These are phyloP conservation scores for Phortica magna DNA, from an alignment of 2,888 invertebrate genomes.

Conservation along the genomic window DNA sequence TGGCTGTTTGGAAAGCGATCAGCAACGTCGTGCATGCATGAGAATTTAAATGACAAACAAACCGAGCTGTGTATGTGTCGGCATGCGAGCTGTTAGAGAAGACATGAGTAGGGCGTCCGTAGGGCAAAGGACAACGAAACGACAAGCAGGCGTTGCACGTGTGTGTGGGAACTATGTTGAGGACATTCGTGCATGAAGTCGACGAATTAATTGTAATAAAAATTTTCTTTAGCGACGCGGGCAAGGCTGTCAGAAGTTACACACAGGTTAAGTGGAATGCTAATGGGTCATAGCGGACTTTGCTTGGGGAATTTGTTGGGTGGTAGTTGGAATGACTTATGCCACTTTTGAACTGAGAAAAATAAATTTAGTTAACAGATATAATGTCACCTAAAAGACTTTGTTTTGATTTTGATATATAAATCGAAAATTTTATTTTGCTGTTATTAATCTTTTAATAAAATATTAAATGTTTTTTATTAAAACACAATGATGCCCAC, in stretches of 20 bases:
- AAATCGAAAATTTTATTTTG: too few relatives aligned
- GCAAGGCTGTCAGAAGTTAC: slow-evolving; percentile 48
- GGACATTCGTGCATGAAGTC: slow-evolving; percentile 65
- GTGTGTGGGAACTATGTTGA: slow-evolving; percentile 63
- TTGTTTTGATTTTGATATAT: too few relatives aligned
- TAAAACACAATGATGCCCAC: not conserved
- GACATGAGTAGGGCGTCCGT: slow-evolving; percentile 6
- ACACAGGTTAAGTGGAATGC: slow-evolving; percentile 51
- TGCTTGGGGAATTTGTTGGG: not conserved
- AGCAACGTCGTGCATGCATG: slow-evolving; percentile 55
- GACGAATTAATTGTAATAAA: slow-evolving; percentile 30
- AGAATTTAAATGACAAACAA: slow-evolving; percentile 69
- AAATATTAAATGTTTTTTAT: too few relatives aligned
- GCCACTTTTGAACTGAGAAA: not conserved
- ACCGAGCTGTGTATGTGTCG: slow-evolving; percentile 57
- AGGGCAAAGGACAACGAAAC: slow-evolving; percentile 54
- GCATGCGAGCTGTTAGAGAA: slow-evolving; percentile 48
- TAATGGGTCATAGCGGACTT: slow-evolving; percentile 48
- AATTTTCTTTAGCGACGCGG: slow-evolving; percentile 32
- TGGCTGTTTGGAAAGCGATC: slow-evolving; percentile 31
- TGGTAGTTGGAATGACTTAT: not conserved
- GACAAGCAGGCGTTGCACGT: slow-evolving; percentile 35
- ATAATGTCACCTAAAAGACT: too few relatives aligned
- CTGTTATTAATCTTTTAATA: too few relatives aligned
- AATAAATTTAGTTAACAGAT: not conserved